Evolutionary conservation across 1,140 invertebrate genomes (phyloP), one percentile per base, ranked within the genome.

Genomic region (Scaptomyza pallida): DNA sequence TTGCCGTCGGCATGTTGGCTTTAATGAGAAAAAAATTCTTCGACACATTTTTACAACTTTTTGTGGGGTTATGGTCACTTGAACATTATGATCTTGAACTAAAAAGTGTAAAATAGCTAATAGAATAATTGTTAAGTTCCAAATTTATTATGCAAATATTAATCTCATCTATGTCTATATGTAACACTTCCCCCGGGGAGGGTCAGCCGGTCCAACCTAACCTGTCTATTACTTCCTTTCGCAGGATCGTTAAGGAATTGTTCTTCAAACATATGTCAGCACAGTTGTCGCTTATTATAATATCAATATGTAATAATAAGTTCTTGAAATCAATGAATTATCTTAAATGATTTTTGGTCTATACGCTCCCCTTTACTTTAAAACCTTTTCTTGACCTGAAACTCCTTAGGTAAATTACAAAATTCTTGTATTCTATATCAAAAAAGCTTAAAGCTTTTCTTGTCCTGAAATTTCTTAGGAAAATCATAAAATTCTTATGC

Each of bases 1-100:
- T 23, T 44, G 47, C 40, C 57, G 56, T 9, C 47, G 47, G 56
- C 19, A 56, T 5, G n/a, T 10, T 17, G 10, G 15, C 45, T 13
- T 13, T 23, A 13, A 26, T 47, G n/a, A 15, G n/a, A 45, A 21
- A 19, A 12, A n/a, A n/a, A 5, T 26, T 26, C n/a, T 1, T 47
- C 26, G 45, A 13, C 45, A 47, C 21, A 23, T 47, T 26, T 47
- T 19, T 10, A 2, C 10, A 26, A 0, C 12, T 13, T 13, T 6
- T 5, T 6, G n/a, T n/a, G 17, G 1, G 2, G 44, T 23, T 45
- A 23, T 12, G 44, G 33, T 12, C 9, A 35, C 33, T 35, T 35
- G 10, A 35, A 12, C 33, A 35, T 12, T 35, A 12, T 35, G 9
- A 12, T 35, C 1, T 2, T 37, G 4, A 3, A 3, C 33, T 5